Percentiles rank a stretch among this genome's conserved stretches.
phyloP scores from a whole-genome alignment of 2,888 invertebrate genomes.

The Leucoma salicis region DNA sequence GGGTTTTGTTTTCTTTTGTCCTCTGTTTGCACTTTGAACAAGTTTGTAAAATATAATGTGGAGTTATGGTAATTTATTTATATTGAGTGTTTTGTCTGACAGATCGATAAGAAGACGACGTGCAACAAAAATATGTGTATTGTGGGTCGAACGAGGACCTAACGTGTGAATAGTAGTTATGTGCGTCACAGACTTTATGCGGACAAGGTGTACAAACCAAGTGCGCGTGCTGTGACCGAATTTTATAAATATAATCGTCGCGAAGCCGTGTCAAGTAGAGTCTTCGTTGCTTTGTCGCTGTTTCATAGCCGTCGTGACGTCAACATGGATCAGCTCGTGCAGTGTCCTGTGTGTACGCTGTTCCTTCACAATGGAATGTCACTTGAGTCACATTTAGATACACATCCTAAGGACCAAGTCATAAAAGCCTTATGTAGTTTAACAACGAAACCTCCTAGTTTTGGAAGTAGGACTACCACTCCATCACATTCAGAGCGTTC shows the following conservation, averaged over 20 bases:
- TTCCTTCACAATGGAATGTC: constrained; percentile 92
- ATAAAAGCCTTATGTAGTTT: constrained; percentile 87
- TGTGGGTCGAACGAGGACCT: constrained; percentile 57
- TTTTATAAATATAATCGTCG: constrained; percentile 37
- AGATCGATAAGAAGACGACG: constrained; percentile 76
- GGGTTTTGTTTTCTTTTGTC: constrained; percentile 81
- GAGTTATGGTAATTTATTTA: constrained; percentile 56
- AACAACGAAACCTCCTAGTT: constrained; percentile 69
- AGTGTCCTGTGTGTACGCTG: constrained; percentile 93
- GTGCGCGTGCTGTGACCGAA: constrained; percentile 53
- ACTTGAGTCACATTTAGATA: constrained; percentile 90
- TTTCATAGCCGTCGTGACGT: constrained; percentile 22
- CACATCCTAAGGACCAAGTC: constrained; percentile 94
- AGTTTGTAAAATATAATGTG: constrained; percentile 60
- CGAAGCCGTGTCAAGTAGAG: constrained; percentile 26
- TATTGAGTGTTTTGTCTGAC: constrained; percentile 67
- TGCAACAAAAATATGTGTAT: constrained; percentile 68
- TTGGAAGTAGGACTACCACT: constrained; percentile 66
- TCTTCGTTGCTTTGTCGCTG: constrained; percentile 22
- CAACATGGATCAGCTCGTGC: constrained; percentile 76
- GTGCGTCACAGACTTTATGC: constrained; percentile 67
- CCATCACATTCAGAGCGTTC: constrained; percentile 67
- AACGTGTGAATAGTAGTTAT: constrained; percentile 69
- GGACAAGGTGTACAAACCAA: constrained; percentile 53
- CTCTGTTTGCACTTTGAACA: constrained; percentile 65